Evolutionary conservation across 2,888 invertebrate genomes (phyloP).

Genomic region (Pachymerium ferrugineum): DNA sequence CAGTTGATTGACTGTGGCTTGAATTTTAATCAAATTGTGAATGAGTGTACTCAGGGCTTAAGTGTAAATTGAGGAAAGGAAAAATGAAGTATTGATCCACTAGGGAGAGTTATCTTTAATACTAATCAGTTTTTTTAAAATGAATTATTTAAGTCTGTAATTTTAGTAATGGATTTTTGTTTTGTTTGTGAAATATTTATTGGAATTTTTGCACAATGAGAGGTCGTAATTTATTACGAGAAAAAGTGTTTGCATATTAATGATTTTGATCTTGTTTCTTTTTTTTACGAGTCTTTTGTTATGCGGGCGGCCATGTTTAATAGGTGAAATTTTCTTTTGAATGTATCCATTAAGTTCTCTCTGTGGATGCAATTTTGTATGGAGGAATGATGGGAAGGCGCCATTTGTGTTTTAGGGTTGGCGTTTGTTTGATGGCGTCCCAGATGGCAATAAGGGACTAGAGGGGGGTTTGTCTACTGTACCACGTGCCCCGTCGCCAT

Average conservation of each 20-base stretch:
- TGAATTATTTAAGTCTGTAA: slow-evolving; percentile 23
- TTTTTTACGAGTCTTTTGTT: slow-evolving; percentile 27
- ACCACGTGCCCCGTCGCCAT: slow-evolving; percentile 20
- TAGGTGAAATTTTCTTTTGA: slow-evolving; percentile 31
- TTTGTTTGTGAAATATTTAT: background rate
- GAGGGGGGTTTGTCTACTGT: background rate
- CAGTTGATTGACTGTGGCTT: slow-evolving; percentile 22
- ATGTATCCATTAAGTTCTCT: slow-evolving; percentile 30
- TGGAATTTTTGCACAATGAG: slow-evolving; percentile 23
- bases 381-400: slow-evolving; percentile 30
- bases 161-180: slow-evolving; percentile 23
- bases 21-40: slow-evolving; percentile 5
- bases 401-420: slow-evolving; percentile 30
- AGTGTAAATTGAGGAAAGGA: slow-evolving; percentile 18
- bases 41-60: slow-evolving; percentile 5
- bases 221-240: background rate
- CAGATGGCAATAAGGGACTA: slow-evolving; percentile 5
- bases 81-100: background rate
- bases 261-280: slow-evolving; percentile 24
- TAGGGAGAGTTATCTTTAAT: background rate
- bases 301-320: slow-evolving; percentile 33
- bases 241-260: slow-evolving; percentile 9
- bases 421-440: background rate
- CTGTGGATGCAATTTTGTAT: slow-evolving; percentile 29
- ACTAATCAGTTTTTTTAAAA: slow-evolving; percentile 21